phyloP scores from a whole-genome alignment of 2,888 invertebrate species.

The Volucella inanis region DNA sequence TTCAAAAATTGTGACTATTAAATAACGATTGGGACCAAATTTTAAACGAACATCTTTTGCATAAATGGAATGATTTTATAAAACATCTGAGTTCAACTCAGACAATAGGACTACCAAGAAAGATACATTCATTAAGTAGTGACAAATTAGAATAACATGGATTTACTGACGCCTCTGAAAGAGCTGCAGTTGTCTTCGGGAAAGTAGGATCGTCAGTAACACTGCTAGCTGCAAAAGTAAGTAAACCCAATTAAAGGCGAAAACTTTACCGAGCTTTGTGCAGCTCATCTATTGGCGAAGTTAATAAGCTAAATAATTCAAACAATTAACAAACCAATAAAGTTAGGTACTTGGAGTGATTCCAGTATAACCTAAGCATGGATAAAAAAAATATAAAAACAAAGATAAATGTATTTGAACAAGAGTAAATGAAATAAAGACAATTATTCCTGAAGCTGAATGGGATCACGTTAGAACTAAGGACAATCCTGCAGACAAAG shows the following conservation, averaged over 20 bases:
- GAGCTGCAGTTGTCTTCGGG: slow-evolving; percentile 4
- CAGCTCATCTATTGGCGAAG: background rate
- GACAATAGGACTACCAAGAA: slow-evolving; percentile 2
- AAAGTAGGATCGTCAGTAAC: background rate
- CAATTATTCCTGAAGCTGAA: too few species aligned
- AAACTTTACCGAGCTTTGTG: slow-evolving; percentile 4
- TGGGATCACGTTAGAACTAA: too few species aligned
- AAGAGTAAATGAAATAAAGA: background rate
- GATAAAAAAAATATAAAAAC: background rate
- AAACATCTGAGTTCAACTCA: background rate
- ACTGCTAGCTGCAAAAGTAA: background rate
- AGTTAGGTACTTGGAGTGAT: background rate
- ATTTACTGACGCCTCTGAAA: slow-evolving; percentile 38
- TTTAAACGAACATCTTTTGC: slow-evolving; percentile 17
- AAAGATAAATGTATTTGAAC: background rate
- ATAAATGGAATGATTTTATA: slow-evolving; percentile 29
- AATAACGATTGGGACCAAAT: slow-evolving; percentile 40
- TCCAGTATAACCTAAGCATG: background rate
- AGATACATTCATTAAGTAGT: background rate
- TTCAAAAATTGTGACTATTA: too few species aligned
- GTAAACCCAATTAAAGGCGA: background rate
- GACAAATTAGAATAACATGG: slow-evolving; percentile 7
- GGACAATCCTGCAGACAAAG: background rate
- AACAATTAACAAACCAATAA: background rate
- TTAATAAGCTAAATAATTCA: background rate